Conservation (phyloP, 2,113 vertebrate genomes). For the Euleptes europaea region DNA sequence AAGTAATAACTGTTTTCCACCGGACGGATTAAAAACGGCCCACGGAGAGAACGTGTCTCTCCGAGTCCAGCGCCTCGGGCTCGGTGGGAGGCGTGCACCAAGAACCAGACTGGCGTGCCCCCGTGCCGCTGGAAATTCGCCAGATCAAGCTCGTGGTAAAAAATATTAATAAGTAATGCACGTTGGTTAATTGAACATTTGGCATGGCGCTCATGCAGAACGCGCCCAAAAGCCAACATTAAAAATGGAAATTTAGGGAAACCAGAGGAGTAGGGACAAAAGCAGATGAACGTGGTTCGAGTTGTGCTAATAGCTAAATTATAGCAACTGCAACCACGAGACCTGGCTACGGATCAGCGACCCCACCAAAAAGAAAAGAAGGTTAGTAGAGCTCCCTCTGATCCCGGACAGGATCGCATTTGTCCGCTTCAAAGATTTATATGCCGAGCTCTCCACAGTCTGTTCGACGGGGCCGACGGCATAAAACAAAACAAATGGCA, state of each 20-base stretch:
- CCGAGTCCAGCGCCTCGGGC: neutral
- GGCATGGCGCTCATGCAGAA: neutral
- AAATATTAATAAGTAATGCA: slow-evolving; percentile 34
- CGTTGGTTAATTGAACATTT: slow-evolving; percentile 43
- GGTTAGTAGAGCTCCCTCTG: neutral
- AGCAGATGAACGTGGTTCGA: slow-evolving; percentile 28
- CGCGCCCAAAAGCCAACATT: slow-evolving; percentile 51
- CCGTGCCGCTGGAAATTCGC: neutral
- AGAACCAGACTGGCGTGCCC: neutral
- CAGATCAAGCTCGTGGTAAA: neutral
- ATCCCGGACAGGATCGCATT: neutral
- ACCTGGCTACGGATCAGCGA: slow-evolving; percentile 33
- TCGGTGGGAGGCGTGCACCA: neutral
- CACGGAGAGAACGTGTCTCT: slow-evolving; percentile 39
- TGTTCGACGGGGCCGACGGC: no score
- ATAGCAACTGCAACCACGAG: slow-evolving; percentile 21
- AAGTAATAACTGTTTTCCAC: slow-evolving; percentile 59
- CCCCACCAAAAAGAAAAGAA: neutral
- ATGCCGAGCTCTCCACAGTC: no score
- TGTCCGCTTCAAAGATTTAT: no score
- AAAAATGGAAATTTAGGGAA: slow-evolving; percentile 38
- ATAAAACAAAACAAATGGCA: no score
- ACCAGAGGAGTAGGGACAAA: slow-evolving; percentile 14
- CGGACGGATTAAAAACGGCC: slow-evolving; percentile 45
- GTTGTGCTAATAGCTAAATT: slow-evolving; percentile 39